Evolutionary conservation across 2,888 invertebrate species (phyloP).

Genomic region (Hymenopus coronatus): DNA sequence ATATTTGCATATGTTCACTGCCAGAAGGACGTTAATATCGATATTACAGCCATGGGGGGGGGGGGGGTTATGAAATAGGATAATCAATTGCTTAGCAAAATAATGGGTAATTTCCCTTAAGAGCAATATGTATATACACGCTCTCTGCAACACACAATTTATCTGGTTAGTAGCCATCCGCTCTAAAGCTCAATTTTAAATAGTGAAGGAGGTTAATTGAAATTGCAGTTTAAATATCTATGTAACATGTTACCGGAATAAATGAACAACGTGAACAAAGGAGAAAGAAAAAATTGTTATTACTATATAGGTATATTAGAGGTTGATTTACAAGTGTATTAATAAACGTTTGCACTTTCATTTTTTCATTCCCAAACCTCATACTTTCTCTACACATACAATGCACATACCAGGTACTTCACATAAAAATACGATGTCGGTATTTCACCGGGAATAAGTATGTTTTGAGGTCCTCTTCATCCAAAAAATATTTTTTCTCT

Average conservation of each 20-base stretch:
- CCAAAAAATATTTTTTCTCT: no score
- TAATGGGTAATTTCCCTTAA: neutral
- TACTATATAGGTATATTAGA: no score
- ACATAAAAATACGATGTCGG: no score
- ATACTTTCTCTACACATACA: no score
- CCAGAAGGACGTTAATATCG: neutral
- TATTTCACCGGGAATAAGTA: no score
- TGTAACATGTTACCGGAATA: neutral
- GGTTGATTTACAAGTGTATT: no score
- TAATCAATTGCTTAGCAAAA: neutral
- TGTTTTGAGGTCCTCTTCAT: no score
- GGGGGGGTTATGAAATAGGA: neutral
- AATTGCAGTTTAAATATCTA: neutral
- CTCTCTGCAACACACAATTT: neutral
- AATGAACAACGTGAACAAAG: neutral
- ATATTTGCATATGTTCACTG: neutral
- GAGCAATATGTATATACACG: neutral
- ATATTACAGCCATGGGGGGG: no score
- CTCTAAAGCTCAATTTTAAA: neutral
- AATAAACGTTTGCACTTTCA: no score
- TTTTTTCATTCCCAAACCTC: no score
- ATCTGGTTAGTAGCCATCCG: neutral
- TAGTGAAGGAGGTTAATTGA: neutral
- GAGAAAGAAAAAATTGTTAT: neutral
- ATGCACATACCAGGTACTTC: no score